A percentile compares a stretch with the other conserved stretches of the same genome.
phyloP scores from a whole-genome alignment of 2,113 vertebrate genomes.

The Gavia stellata region DNA sequence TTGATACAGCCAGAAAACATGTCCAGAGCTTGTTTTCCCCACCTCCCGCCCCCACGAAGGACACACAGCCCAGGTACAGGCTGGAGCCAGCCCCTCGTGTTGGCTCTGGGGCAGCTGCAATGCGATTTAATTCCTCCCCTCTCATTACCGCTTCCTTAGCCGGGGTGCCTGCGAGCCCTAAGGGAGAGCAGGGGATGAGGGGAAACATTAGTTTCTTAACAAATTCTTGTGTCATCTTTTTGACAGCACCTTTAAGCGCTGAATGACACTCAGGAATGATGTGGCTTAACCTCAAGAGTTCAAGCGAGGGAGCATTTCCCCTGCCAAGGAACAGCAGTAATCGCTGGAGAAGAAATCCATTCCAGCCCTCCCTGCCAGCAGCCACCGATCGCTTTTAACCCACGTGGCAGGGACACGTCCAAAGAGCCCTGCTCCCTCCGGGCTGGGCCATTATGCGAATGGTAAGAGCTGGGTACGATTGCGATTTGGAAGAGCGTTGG shows the following conservation, averaged over 20 bases:
- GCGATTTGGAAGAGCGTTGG: background rate
- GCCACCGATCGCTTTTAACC: background rate
- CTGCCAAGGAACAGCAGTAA: background rate
- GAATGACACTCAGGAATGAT: slow-evolving; percentile 25
- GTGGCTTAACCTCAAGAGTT: slow-evolving; percentile 15
- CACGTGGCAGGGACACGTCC: background rate
- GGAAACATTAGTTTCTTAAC: slow-evolving; percentile 25
- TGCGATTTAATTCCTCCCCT: background rate
- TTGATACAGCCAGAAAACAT: too few relatives aligned
- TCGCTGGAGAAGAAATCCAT: background rate
- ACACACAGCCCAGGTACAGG: background rate
- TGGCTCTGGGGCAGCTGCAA: background rate
- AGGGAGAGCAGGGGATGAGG: background rate
- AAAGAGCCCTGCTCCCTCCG: background rate
- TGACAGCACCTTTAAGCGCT: background rate
- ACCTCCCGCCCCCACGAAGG: rapidly evolving
- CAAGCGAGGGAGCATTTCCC: background rate
- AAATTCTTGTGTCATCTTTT: slow-evolving; percentile 49
- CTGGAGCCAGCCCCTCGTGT: background rate
- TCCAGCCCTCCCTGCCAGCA: background rate
- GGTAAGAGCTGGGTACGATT: background rate
- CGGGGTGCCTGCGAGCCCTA: background rate
- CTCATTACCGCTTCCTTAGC: background rate
- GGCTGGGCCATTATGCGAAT: rapidly evolving
- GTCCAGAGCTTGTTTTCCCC: background rate